Evolutionary conservation across 2,888 invertebrate genomes (phyloP).

Genomic region (Rhamphomyia laevipes): DNA sequence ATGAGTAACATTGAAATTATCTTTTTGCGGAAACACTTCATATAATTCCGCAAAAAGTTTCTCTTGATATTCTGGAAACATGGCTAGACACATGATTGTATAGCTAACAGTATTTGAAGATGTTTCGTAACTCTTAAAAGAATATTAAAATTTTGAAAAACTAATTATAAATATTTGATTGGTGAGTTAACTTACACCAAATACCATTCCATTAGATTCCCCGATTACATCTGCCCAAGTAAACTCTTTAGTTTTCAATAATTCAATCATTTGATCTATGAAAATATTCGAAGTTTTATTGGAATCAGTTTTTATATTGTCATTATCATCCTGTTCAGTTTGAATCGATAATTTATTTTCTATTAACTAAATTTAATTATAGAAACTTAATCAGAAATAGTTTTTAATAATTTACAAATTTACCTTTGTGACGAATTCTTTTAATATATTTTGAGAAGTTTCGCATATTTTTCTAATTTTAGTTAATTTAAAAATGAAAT

Average conservation of each 20-base stretch:
- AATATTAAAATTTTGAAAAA: too few species aligned
- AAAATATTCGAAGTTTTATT: slow-evolving; percentile 15
- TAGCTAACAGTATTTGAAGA: background rate
- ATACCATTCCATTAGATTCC: slow-evolving; percentile 30
- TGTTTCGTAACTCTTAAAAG: background rate
- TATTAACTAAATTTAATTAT: too few species aligned
- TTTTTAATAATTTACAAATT: too few species aligned
- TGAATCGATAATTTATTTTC: too few species aligned
- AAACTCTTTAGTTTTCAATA: slow-evolving; percentile 23
- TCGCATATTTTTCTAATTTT: too few species aligned
- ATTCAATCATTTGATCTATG: slow-evolving; percentile 25
- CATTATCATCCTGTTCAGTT: too few species aligned
- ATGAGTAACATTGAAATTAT: slow-evolving; percentile 1
- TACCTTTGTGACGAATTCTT: too few species aligned
- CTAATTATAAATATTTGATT: too few species aligned
- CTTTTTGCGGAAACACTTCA: slow-evolving; percentile 3
- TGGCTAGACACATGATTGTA: slow-evolving; percentile 4
- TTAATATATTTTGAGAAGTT: too few species aligned
- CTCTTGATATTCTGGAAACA: slow-evolving; percentile 12
- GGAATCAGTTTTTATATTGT: slow-evolving; percentile 1
- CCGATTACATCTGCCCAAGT: slow-evolving; percentile 26
- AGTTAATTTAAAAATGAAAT: too few species aligned
- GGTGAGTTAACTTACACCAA: too few species aligned
- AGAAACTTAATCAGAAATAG: too few species aligned
- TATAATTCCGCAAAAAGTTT: slow-evolving; percentile 6